These are phyloP conservation scores for Ypsolopha sequella DNA, from an alignment of 2,888 invertebrate genomes.

Conservation along the genomic window DNA sequence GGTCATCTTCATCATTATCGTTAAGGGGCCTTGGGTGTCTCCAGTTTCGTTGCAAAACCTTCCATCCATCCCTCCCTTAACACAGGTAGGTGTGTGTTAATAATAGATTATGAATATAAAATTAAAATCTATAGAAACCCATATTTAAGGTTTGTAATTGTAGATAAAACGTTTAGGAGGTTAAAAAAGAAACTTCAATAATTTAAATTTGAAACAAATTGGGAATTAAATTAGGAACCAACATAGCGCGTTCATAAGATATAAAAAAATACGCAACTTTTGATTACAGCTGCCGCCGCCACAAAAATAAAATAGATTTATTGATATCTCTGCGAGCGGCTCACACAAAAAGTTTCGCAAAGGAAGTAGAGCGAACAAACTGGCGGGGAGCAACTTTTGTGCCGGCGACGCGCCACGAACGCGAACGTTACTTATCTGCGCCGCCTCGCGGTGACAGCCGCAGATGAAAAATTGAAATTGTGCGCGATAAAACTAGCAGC, in stretches of 20 bases:
- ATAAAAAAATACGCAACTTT: neutral
- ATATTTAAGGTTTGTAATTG: neutral
- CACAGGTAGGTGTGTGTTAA: neutral
- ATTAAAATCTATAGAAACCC: neutral
- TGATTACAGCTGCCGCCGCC: neutral
- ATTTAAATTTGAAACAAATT: too few relatives aligned
- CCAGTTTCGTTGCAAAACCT: too few relatives aligned
- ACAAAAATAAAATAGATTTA: slow-evolving; percentile 55
- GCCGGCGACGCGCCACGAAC: slow-evolving; percentile 48
- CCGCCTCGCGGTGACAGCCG: slow-evolving; percentile 60
- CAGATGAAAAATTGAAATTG: slow-evolving; percentile 72
- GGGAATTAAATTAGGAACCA: too few relatives aligned
- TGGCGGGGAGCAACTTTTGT: slow-evolving; percentile 54
- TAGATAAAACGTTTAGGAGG: neutral
- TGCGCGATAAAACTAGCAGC: slow-evolving; percentile 61
- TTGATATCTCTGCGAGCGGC: slow-evolving; percentile 45
- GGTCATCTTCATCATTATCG: too few relatives aligned
- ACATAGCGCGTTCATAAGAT: too few relatives aligned
- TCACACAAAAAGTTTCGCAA: slow-evolving; percentile 63
- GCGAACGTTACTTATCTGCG: slow-evolving; percentile 65
- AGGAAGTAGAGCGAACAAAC: slow-evolving; percentile 65
- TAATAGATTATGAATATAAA: neutral
- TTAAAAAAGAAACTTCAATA: neutral
- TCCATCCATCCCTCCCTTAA: too few relatives aligned
- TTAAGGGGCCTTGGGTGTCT: too few relatives aligned